phyloP scores from a whole-genome alignment of 2,888 invertebrate genomes.

The Heteromyza rotundicornis region DNA sequence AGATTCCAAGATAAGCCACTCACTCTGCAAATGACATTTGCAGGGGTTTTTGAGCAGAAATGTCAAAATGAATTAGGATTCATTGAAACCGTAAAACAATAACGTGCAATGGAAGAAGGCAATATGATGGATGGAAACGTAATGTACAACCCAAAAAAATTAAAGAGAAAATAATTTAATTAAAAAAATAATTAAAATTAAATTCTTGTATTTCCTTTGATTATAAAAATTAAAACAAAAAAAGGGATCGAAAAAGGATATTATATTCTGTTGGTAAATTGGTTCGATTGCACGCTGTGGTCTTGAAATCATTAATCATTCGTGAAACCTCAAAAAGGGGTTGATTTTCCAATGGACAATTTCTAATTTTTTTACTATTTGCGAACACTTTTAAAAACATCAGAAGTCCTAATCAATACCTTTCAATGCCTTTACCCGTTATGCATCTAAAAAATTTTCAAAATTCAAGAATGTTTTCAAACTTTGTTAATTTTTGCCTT shows the following conservation, averaged over 20 bases:
- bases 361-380: no score
- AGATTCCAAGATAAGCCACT: constrained; percentile 16
- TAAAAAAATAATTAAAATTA: constrained; percentile 29
- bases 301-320: constrained; percentile 16
- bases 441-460: no score
- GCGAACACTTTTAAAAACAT: no score
- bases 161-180: constrained; percentile 6
- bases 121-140: constrained; percentile 42
- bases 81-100: constrained; percentile 21
- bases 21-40: constrained; percentile 44
- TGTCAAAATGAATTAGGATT: constrained; percentile 53
- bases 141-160: constrained; percentile 34
- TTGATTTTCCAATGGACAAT: no score
- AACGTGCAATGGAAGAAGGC: constrained; percentile 5
- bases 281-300: background rate
- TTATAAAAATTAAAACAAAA: no score
- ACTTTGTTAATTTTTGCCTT: no score
- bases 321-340: background rate
- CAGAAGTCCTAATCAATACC: no score
- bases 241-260: no score
- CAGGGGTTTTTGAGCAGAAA: constrained; percentile 34
- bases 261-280: no score
- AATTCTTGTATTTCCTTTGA: no score
- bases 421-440: no score
- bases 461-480: no score